Evolutionary conservation across 2,888 invertebrate species (phyloP), one percentile per base, ranked within the genome.

Genomic region (Acronicta aceris): DNA sequence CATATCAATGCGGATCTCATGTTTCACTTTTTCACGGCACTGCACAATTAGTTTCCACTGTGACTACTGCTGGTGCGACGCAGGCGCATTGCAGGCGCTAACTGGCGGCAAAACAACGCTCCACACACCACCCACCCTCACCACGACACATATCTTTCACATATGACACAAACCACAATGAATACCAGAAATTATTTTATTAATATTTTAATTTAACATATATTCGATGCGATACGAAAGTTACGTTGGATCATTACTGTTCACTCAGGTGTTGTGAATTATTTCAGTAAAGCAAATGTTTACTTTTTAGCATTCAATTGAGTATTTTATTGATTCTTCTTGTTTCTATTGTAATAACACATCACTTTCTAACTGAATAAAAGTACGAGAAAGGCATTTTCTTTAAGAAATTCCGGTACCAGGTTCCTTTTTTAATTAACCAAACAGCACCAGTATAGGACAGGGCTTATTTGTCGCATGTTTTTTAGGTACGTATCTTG

Each of bases 1-100:
- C 89, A 90, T 76, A 89, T 71, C 71, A 90, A 78, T 68, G 88
- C 89, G 82, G 90, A 85, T 89, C 87, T 86, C 94, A 94, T 94
- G 75, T 88, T 90, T 74, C 91, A 89, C 88, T 82, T 66, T 71
- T 21, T 61, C 84, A 84, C 81, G 71, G 71, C 88, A 88, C 89
- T 84, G 75, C 83, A 84, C 84, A 70, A 71, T 59, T 73, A 62
- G 65, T 65, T 55, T 71, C 52, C 71, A 74, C 67, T 75, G 51
- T 65, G 43, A 25, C 49, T 41, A 42, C 52, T 47, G 86, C 85
- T 86, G 85, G 91, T 89, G 88, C 82, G 85, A 76, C 84, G 85
- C 88, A 77, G 52, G 71, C 79, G 88, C 91, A 87, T 84, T 81
- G 81, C 55, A 61, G 70, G 65, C 67, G 81, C 81, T 76, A 66